phyloP scores from a whole-genome alignment of 2,888 invertebrate species.

The Euplexia lucipara region DNA sequence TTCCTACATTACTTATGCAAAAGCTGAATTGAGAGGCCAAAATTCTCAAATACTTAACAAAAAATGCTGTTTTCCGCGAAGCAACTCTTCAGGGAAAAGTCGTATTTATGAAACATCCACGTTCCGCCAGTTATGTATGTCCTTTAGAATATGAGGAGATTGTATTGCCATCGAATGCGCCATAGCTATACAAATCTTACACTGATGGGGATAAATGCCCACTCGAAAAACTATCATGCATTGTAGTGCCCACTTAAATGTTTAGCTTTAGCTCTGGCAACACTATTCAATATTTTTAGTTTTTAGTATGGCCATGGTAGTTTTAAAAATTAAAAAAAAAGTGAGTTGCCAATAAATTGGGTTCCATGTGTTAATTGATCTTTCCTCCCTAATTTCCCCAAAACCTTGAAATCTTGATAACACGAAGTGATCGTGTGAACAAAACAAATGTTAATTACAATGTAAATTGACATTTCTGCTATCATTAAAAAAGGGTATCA shows the following conservation, averaged over 20 bases:
- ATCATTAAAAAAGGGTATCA: conserved; percentile 48
- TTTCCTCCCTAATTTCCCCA: conserved; percentile 10
- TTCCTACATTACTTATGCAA: background rate
- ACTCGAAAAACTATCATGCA: no score
- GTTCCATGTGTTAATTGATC: conserved; percentile 21
- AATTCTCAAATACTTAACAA: background rate
- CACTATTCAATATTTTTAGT: conserved; percentile 4
- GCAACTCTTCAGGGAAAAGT: no score
- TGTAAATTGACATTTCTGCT: conserved; percentile 50
- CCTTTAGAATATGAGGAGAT: no score
- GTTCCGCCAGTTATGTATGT: no score
- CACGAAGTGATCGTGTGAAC: conserved; percentile 39
- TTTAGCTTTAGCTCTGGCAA: conserved; percentile 11
- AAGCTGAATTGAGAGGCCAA: background rate
- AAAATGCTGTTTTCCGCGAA: no score
- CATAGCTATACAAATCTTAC: no score
- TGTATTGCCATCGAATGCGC: no score
- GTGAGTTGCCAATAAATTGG: conserved; percentile 15
- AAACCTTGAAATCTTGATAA: conserved; percentile 33
- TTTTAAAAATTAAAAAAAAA: no score
- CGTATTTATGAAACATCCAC: no score
- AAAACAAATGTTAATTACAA: conserved; percentile 50
- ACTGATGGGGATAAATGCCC: no score
- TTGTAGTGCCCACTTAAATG: no score
- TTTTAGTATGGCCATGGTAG: no score